Base-by-base conservation (phyloP, 1,140 invertebrate species). In the Holotrichia oblita region DNA sequence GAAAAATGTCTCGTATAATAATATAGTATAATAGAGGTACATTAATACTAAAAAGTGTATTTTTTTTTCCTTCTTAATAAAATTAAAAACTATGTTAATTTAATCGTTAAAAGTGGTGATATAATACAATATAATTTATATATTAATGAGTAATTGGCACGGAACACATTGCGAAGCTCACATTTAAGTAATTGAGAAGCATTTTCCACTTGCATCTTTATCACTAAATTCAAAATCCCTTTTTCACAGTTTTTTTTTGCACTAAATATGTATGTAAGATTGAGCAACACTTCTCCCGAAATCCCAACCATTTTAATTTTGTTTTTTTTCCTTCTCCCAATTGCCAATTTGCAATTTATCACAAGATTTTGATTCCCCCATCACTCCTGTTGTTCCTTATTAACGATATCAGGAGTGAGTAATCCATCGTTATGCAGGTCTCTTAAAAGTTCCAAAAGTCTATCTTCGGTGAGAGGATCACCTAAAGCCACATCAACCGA, bases 401-500 rank as follows among this genome's bases (percentile, higher is more conserved):
- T 61, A 40, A 78, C 79, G 22, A 81, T 69, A 17, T 84, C 82
- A 7, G 80, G 76, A 40, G 75, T 81, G 6, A 91, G 84, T 9
- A 92, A 87, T 2, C 90, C 90, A 3, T 91, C 91, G 12, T 87
- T 88, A 80, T 91, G 87, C 9, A 93, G 83, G 84, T 93, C 91
- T 76, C 90, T 87, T 4, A 93, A 86, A 0, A 92, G 87, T 80
- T 90, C 89, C 48, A 91, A 76, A 12, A 85, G 89, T 59, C 93
- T 88, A 77, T 93, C 91, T 81, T 95, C 93, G 0, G 93, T 94
- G 24, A 91, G 86, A 4, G 92, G 90, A 81, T 92, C 89, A 3
- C 92, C 92, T 3, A 93, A 85, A 1, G 92, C 92, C 42, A 94
- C 91, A 84, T 95, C 94, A 10, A 95, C 93, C 6, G 93, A 94